Evolutionary conservation across 2,797 vertebrate species (phyloP), one percentile per base, ranked within the genome.

Genomic region (Lemur catta): DNA sequence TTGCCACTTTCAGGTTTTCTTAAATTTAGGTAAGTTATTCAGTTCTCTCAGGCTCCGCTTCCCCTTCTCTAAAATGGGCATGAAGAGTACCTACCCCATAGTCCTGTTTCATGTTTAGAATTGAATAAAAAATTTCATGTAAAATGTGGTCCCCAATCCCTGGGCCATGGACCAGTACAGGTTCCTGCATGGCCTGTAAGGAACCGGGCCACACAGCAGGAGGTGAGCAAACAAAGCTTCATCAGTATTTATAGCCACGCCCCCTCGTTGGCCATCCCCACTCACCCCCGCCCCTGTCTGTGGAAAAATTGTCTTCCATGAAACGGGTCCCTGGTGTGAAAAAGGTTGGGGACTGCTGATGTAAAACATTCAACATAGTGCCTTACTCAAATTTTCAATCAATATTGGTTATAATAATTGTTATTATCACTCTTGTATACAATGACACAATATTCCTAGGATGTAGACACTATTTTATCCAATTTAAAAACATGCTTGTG

Each of bases 311-410:
- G 7, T 57, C 55, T 57, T 57, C 22, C 55, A 57, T 57, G 55
- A 57, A 57, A 57, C 22, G 9, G 8, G 55, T 24, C 55, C 22
- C 55, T 57, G 55, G 55, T 57, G 55, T 57, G 3, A 57, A 24
- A 57, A 57, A 24, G 22, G 22, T 24, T 24, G 55, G 22, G 55
- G 22, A 57, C 55, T 57, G 55, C 22, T 57, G 22, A 24, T 50
- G 0, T 76, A 50, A 94, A 79, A 63, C 38, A 11, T 35, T 52
- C 72, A 57, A 93, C 9, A 20, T 17, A 33, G 35, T 48, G 15
- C 26, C 67, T 94, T 86, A 78, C 78, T 95, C 30, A 35, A 84
- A 84, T 0, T 86, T 61, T 50, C 22, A 24, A 18, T 59, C 67
- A 93, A 46, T 18, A 71, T n/a, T 65, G 4, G 14, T 72, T 86